Evolutionary conservation across 2,113 vertebrate species (phyloP).

Genomic region (Balaenoptera acutorostrata): DNA sequence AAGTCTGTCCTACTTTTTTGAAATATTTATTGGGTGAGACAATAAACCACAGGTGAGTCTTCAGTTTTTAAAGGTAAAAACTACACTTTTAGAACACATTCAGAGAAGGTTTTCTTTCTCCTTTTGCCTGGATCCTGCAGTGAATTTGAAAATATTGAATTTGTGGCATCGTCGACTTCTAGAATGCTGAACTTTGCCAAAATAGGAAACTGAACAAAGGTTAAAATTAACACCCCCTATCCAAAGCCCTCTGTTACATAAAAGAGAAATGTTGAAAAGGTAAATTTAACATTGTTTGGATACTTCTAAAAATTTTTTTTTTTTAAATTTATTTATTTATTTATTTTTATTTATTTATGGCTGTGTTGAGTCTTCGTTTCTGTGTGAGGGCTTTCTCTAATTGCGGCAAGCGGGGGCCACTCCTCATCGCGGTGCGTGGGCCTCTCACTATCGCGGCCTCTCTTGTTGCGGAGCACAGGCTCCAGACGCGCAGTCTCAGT

Average conservation of each 20-base stretch:
- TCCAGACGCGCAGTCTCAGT: too few relatives aligned
- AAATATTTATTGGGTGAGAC: conserved; percentile 15
- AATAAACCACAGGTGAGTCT: background rate
- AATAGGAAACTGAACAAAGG: background rate
- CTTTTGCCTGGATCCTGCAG: background rate
- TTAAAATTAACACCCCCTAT: background rate
- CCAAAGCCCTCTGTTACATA: background rate
- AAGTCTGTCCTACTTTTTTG: background rate
- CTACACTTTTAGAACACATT: background rate
- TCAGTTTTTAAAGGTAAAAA: conserved; percentile 10
- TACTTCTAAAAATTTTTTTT: background rate
- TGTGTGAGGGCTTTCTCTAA: too few relatives aligned
- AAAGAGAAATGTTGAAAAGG: background rate
- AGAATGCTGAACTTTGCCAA: background rate
- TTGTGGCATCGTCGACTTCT: background rate
- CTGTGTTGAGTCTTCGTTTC: too few relatives aligned
- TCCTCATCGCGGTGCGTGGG: too few relatives aligned
- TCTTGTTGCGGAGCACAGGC: too few relatives aligned
- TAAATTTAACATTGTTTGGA: background rate
- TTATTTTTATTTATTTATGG: too few relatives aligned
- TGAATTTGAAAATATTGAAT: background rate
- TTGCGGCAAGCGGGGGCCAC: too few relatives aligned
- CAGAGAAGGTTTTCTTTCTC: background rate
- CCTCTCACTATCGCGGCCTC: too few relatives aligned
- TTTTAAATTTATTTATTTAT: too few relatives aligned